These are phyloP conservation scores for Fragum fragum DNA, from an alignment of 2,888 invertebrate species.

Conservation along the genomic window DNA sequence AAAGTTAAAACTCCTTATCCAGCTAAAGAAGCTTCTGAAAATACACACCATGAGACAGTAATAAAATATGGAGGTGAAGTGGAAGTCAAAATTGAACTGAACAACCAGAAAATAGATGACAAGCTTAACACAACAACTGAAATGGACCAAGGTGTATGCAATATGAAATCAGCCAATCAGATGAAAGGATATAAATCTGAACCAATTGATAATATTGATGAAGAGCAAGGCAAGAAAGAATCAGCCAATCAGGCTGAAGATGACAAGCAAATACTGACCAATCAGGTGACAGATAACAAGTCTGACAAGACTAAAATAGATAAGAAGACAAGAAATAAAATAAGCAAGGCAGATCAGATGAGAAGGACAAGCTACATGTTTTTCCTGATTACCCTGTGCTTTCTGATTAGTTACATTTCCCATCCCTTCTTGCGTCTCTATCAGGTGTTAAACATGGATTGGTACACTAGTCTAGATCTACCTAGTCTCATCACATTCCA, in stretches of 20 bases:
- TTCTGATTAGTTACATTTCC: slow-evolving; percentile 2
- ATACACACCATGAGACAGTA: background rate
- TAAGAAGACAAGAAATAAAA: background rate
- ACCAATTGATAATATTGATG: background rate
- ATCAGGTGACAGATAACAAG: background rate
- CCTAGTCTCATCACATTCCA: background rate
- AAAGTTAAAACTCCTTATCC: no score
- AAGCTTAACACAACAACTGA: background rate
- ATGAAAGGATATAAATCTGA: background rate
- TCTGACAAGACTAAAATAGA: background rate
- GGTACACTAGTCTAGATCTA: background rate
- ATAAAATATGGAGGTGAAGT: background rate
- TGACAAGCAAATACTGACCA: background rate
- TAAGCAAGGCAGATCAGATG: slow-evolving; percentile 5
- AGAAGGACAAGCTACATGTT: slow-evolving; percentile 14
- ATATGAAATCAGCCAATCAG: background rate
- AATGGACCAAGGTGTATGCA: background rate
- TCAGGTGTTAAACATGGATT: slow-evolving; percentile 11
- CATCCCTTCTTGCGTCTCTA: slow-evolving; percentile 5
- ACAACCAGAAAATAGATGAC: no score
- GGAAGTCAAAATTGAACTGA: no score
- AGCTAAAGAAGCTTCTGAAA: background rate
- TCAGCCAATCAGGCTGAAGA: background rate
- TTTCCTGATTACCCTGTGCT: slow-evolving; percentile 10
- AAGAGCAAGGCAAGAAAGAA: background rate